These are phyloP conservation scores for Alexandromys fortis DNA, from an alignment of 2,113 vertebrate species.

Conservation along the genomic window DNA sequence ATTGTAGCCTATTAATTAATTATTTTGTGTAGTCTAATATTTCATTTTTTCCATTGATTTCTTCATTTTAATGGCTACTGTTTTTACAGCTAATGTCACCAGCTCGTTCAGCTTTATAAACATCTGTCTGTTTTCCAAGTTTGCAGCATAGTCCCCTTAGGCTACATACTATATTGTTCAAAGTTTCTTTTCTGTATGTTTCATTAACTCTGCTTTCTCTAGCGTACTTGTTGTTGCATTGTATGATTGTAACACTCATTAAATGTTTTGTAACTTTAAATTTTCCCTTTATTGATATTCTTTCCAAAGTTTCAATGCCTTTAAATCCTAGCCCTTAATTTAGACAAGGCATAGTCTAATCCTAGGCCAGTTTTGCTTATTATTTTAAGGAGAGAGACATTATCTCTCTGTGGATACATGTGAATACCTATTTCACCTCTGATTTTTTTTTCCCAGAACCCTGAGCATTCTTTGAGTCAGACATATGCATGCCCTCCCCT, in stretches of 20 bases:
- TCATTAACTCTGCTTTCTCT: conserved; percentile 34
- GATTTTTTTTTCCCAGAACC: not conserved
- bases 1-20: conserved; percentile 5
- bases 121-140: conserved; percentile 10
- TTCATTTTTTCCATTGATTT: conserved; percentile 1
- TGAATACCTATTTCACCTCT: not conserved
- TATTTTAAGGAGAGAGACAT: not conserved
- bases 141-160: conserved; percentile 27
- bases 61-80: conserved; percentile 45
- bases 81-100: conserved; percentile 34
- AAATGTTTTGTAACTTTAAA: conserved; percentile 15
- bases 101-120: conserved; percentile 50
- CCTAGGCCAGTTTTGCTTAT: not conserved
- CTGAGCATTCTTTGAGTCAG: not conserved
- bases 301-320: not conserved
- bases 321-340: not conserved
- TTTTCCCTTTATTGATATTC: not conserved
- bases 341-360: not conserved
- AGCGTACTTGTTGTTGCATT: not conserved
- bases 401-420: not conserved
- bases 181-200: conserved; percentile 47
- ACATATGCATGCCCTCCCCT: not conserved
- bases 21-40: conserved; percentile 12
- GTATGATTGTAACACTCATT: not conserved
- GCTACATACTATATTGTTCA: not conserved